These are phyloP conservation scores for Metalampra italica DNA, from an alignment of 2,888 invertebrate genomes.

Conservation along the genomic window DNA sequence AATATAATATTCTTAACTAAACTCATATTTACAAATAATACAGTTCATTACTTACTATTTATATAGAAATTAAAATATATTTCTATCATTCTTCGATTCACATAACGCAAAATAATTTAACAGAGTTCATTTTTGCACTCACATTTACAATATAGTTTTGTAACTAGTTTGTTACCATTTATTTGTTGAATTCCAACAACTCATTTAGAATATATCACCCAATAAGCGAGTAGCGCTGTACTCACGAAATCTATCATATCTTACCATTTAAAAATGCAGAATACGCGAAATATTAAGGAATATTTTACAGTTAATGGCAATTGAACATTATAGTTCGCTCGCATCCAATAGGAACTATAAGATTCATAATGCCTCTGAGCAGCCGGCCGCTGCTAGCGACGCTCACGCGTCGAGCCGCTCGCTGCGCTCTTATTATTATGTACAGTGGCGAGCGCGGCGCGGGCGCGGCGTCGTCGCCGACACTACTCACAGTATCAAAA, in stretches of 20 bases:
- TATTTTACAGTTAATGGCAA: constrained; percentile 74
- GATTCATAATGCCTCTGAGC: constrained; percentile 73
- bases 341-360: constrained; percentile 78
- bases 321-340: constrained; percentile 78
- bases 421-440: neutral
- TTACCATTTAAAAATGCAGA: constrained; percentile 76
- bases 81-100: constrained; percentile 78
- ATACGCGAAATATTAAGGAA: constrained; percentile 77
- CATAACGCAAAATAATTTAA: constrained; percentile 80
- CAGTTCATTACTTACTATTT: constrained; percentile 70
- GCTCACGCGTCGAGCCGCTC: constrained; percentile 11
- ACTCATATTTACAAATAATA: constrained; percentile 82
- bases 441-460: constrained; percentile 13
- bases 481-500: constrained; percentile 51
- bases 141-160: constrained; percentile 76
- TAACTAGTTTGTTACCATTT: constrained; percentile 67
- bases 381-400: constrained; percentile 17
- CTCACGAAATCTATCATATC: constrained; percentile 71
- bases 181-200: constrained; percentile 68
- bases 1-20: constrained; percentile 81
- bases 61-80: constrained; percentile 78
- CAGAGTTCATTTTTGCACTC: constrained; percentile 78
- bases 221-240: constrained; percentile 73
- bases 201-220: constrained; percentile 77
- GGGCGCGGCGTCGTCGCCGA: constrained; percentile 31